phyloP scores from a whole-genome alignment of 2,113 vertebrate genomes.

The Heloderma charlesbogerti region DNA sequence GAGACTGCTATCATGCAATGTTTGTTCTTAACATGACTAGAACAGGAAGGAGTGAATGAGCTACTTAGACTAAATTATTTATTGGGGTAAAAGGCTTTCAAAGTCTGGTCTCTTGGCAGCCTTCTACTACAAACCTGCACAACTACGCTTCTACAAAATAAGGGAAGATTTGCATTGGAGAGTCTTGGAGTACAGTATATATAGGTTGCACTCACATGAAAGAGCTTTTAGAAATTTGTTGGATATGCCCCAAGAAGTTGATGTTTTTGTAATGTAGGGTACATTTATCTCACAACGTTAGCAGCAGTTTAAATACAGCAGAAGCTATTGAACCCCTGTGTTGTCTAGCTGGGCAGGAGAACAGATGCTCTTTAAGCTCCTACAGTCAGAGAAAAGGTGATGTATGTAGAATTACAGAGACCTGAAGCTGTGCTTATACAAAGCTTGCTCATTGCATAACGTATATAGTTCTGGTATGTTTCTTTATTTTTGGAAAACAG shows the following conservation, averaged over 20 bases:
- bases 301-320: slow-evolving; percentile 20
- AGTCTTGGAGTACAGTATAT: neutral
- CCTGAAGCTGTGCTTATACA: neutral
- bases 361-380: neutral
- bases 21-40: neutral
- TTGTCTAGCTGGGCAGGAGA: neutral
- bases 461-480: accelerated
- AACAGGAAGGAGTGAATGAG: neutral
- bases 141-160: neutral
- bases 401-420: neutral
- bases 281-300: slow-evolving; percentile 46
- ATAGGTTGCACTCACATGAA: slow-evolving; percentile 52
- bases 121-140: neutral
- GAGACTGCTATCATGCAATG: neutral
- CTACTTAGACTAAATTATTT: slow-evolving; percentile 11
- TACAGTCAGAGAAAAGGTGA: neutral
- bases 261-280: slow-evolving; percentile 28
- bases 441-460: accelerated
- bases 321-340: accelerated
- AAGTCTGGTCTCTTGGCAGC: slow-evolving; percentile 9
- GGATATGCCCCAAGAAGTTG: slow-evolving; percentile 45
- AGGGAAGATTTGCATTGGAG: neutral
- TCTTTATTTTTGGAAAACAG: neutral
- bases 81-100: neutral
- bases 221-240: slow-evolving; percentile 39